These are phyloP conservation scores for Anoura caudifer DNA, from an alignment of 2,113 vertebrate species.

Conservation along the genomic window DNA sequence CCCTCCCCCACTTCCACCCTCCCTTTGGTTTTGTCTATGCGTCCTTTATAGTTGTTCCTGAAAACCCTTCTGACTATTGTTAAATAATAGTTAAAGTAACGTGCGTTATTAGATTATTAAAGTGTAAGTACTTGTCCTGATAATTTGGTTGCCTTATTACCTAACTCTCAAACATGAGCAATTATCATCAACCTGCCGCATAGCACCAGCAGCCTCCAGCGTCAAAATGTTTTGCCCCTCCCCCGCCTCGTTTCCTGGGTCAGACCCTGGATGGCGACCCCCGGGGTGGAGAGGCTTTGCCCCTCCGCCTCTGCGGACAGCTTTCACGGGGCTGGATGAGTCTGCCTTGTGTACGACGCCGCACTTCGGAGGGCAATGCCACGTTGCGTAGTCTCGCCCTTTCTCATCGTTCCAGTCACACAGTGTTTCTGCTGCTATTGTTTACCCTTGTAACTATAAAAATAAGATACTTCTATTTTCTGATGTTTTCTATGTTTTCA, in stretches of 20 bases:
- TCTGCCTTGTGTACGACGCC: neutral
- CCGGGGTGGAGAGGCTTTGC: fast-evolving
- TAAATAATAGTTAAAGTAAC: neutral
- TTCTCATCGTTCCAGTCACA: neutral
- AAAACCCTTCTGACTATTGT: neutral
- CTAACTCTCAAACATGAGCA: neutral
- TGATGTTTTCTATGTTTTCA: neutral
- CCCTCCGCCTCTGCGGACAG: no score
- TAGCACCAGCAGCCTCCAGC: neutral
- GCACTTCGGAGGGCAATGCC: neutral
- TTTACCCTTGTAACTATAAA: neutral
- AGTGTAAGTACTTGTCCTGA: neutral
- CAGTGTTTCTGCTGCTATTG: neutral
- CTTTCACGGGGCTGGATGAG: neutral
- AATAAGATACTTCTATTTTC: neutral
- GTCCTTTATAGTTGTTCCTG: no score
- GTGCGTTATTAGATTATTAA: neutral
- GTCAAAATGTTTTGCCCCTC: neutral
- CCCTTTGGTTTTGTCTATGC: no score
- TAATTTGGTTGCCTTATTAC: neutral
- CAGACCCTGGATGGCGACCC: neutral
- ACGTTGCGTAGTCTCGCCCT: neutral
- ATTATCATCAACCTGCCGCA: neutral
- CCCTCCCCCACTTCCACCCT: no score
- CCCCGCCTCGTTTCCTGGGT: neutral